Base-by-base conservation (phyloP, 1,140 invertebrate genomes). In the Polyergus mexicanus region DNA sequence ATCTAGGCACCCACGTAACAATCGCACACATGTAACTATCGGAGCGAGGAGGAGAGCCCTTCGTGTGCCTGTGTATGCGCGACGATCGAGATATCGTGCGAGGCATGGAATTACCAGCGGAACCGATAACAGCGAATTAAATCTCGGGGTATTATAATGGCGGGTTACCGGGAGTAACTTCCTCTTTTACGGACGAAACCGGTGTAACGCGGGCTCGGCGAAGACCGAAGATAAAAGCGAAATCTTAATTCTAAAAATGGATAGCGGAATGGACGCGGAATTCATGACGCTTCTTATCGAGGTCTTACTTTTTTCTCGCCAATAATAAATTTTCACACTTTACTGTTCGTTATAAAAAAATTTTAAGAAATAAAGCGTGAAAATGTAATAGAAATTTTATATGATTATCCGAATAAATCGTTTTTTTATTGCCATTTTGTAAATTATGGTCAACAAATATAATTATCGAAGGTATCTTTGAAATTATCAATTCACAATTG, bases 51-150 rank as follows among this genome's bases (percentile, higher is more conserved):
- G 35, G 22, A 32, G 75, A 51, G 41, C 11, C n/a, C 44, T 54
- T n/a, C 35, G 11, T 60, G 28, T 32, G n/a, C 10, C 19, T 47
- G 54, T 81, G 38, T 44, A 38, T 7, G 54, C 28, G 54, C 38
- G 68, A 71, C 78, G 66, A 60, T 71, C 78, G 66, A 83, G 78
- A 83, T 83, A 83, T 71, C 78, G 68, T 25, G 44, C 78, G 35
- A 56, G 28, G 68, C 68, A 72, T 74, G 78, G 68, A 83, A 83
- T 83, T 83, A 74, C 78, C 76, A 83, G 38, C 56, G 66, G 68
- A 83, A 83, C 78, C 78, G 78, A 83, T 83, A 83, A 83, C 78
- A 47, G 78, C 78, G 68, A 83, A 83, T 83, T 83, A 83, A 83
- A 83, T 83, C 78, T 83, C 78, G 68, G 78, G 54, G 38, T 83